A percentile compares a stretch with the other conserved stretches of the same genome.
Conservation (phyloP, 2,797 vertebrate genomes). For the Oryzias dopingdopingensis region DNA sequence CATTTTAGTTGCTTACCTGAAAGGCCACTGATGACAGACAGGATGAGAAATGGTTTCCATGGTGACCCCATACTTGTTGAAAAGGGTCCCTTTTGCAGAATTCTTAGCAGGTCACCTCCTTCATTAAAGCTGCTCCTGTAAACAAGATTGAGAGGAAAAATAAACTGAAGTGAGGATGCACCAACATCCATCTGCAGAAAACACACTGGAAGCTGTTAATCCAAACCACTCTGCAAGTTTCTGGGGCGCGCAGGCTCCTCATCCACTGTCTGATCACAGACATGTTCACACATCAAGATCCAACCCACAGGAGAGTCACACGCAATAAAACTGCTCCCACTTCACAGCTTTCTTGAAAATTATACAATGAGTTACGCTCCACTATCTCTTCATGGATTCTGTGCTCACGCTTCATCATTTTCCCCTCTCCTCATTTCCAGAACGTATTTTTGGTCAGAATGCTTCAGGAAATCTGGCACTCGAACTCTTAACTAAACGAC, state of each 20-base stretch:
- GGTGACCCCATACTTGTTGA: slow-evolving; percentile 87
- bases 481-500: not conserved
- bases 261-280: slow-evolving; percentile 6
- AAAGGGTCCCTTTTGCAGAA: slow-evolving; percentile 75
- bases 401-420: slow-evolving; percentile 7
- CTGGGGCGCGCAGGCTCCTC: not conserved
- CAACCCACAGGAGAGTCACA: slow-evolving; percentile 1
- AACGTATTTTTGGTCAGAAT: slow-evolving; percentile 11
- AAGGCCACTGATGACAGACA: slow-evolving; percentile 87
- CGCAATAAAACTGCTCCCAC: not conserved
- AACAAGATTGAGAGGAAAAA: slow-evolving; percentile 61
- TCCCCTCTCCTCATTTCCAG: slow-evolving; percentile 5
- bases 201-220: not conserved
- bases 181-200: slow-evolving; percentile 8
- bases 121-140: slow-evolving; percentile 88
- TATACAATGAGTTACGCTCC: not conserved
- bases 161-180: slow-evolving; percentile 33
- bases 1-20: slow-evolving; percentile 83
- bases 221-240: slow-evolving; percentile 1
- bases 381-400: not conserved
- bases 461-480: slow-evolving; percentile 19
- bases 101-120: slow-evolving; percentile 81
- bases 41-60: slow-evolving; percentile 90
- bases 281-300: slow-evolving; percentile 1
- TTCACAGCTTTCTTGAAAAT: slow-evolving; percentile 1